Conservation (phyloP, 2,888 invertebrate species). For the Lepidochrysops patricia region DNA sequence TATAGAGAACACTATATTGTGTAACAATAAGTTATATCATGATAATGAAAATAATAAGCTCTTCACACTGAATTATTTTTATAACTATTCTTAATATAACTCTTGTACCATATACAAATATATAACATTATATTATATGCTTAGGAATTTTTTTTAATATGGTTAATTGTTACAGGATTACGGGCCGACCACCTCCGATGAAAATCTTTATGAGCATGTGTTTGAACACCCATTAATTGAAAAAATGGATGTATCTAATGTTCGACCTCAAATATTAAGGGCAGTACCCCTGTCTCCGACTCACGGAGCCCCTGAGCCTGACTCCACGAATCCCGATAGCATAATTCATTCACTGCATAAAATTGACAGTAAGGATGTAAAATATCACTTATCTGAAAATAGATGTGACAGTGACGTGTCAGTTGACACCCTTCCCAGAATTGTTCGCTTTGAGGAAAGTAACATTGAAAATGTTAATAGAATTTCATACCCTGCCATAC, state of each 20-base stretch:
- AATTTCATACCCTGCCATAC: slow-evolving; percentile 58
- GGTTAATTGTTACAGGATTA: slow-evolving; percentile 61
- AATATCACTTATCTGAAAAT: slow-evolving; percentile 59
- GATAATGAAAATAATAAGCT: neutral
- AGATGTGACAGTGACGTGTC: slow-evolving; percentile 55
- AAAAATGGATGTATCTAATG: slow-evolving; percentile 62
- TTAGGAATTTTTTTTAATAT: slow-evolving; percentile 15
- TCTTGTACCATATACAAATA: neutral
- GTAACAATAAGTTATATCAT: neutral
- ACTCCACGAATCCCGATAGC: slow-evolving; percentile 64
- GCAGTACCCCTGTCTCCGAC: slow-evolving; percentile 53
- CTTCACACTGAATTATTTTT: neutral
- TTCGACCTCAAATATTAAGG: slow-evolving; percentile 62
- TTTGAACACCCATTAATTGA: slow-evolving; percentile 67
- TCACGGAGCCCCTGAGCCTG: slow-evolving; percentile 60
- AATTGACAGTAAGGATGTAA: slow-evolving; percentile 57
- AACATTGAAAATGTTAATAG: slow-evolving; percentile 52
- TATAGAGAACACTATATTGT: neutral
- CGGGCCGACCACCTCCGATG: slow-evolving; percentile 73
- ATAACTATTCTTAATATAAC: no score
- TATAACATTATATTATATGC: no score
- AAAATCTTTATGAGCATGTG: slow-evolving; percentile 61
- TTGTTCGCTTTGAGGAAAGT: slow-evolving; percentile 60
- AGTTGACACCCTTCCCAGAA: slow-evolving; percentile 55
- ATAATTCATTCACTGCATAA: slow-evolving; percentile 55